Conservation (phyloP, 2,888 invertebrate species). For the Cantharis rufa region DNA sequence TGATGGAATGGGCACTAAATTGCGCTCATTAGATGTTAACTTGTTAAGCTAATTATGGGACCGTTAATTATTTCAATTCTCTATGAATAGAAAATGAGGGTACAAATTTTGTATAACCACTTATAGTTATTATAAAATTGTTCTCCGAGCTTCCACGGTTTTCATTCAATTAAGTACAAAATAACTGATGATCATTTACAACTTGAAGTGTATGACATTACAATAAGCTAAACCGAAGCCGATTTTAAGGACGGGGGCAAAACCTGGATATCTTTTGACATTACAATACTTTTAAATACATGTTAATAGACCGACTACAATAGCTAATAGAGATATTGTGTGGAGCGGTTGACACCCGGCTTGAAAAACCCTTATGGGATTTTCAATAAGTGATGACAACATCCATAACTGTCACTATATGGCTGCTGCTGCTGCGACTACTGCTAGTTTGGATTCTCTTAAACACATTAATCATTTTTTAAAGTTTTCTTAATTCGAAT, state of each 20-base stretch:
- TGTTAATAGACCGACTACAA: conserved; percentile 53
- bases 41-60: not conserved
- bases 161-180: conserved; percentile 25
- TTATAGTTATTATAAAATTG: not conserved
- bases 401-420: conserved; percentile 31
- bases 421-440: not conserved
- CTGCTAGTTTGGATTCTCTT: not conserved
- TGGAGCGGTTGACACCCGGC: conserved; percentile 40
- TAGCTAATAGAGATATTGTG: conserved; percentile 55
- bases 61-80: not conserved
- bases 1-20: not conserved
- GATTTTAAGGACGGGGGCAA: conserved; percentile 28
- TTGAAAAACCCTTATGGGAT: conserved; percentile 30
- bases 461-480: not conserved
- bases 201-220: conserved; percentile 12
- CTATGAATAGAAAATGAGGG: not conserved
- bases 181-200: conserved; percentile 27
- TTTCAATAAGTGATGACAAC: conserved; percentile 29
- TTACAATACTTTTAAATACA: conserved; percentile 47
- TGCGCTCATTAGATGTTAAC: not conserved
- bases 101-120: not conserved
- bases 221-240: conserved; percentile 18
- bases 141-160: conserved; percentile 18
- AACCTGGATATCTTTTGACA: conserved; percentile 28
- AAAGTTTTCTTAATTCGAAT: not conserved